Base-by-base conservation (phyloP, 2,113 vertebrate species). In the Formicarius rufipectus region DNA sequence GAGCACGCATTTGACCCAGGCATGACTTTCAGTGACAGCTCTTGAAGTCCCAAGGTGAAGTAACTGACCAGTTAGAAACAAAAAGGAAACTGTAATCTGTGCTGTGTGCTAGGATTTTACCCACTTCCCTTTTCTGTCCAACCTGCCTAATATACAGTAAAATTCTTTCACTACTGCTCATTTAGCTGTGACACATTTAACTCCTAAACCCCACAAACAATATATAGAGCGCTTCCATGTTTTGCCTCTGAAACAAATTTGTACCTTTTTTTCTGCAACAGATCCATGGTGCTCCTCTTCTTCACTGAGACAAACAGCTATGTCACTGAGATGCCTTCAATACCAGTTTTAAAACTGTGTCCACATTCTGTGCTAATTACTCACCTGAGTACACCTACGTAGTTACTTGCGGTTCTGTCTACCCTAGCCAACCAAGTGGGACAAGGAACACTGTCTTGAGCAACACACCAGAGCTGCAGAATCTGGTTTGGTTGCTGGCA, bases 1-100 rank as follows among this genome's bases (percentile, higher is more conserved):
- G 18, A 87, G 35, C 17, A 67, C 2, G 3, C 31, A 9, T 91
- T 79, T 84, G 74, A 92, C 74, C 84, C 62, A 91, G 52, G 10
- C 69, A 30, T 84, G 83, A 78, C 86, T 84, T 95, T 75, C 84
- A 91, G 49, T 21, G 64, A 89, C 84, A 89, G 84, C n/a, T 87
- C 72, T 95, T 78, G 72, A 92, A 96, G 47, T 56, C 39, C 22
- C 44, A 78, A 72, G 68, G 60, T 95, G 68, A 93, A 84, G 56
- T 44, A 83, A 52, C 10, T 60, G 23, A 12, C 77, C 58, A 75
- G 33, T 40, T 91, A 79, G 69, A 40, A 62, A 91, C 47, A 72
- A 75, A 72, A 89, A 37, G 28, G 37, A 95, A 95, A 89, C 20
- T 1, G 2, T 39, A 50, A 63, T 78, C 31, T 74, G 42, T 78